A percentile compares a stretch with the other conserved stretches of the same genome.
Evolutionary conservation across 2,888 invertebrate genomes (phyloP).

Genomic region (Lycia hirtaria): DNA sequence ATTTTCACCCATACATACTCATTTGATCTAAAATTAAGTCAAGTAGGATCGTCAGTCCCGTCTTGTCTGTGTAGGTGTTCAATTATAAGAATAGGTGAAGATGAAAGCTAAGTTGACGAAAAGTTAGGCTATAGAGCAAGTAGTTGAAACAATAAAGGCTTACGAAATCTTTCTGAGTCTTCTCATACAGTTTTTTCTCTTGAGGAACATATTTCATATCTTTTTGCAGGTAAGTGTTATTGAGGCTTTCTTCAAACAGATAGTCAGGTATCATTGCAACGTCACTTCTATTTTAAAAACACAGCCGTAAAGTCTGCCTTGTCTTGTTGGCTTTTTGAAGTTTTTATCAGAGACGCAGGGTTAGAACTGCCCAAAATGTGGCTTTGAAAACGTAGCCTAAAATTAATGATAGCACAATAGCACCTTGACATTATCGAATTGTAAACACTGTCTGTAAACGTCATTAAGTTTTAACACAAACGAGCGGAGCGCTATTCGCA

Average conservation of each 20-base stretch:
- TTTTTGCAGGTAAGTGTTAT: conserved; percentile 61
- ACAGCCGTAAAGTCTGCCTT: neutral
- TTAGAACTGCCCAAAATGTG: conserved; percentile 3
- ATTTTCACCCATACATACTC: too few relatives aligned
- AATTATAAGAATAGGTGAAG: too few relatives aligned
- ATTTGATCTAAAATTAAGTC: too few relatives aligned
- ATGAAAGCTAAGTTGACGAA: too few relatives aligned
- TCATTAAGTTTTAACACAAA: conserved; percentile 77
- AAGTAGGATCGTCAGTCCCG: too few relatives aligned
- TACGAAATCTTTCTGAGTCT: conserved; percentile 73
- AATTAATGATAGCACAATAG: conserved; percentile 32
- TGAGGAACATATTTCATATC: conserved; percentile 73
- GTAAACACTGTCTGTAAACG: conserved; percentile 69
- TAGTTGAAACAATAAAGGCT: too few relatives aligned
- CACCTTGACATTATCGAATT: conserved; percentile 58
- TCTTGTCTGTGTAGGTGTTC: too few relatives aligned
- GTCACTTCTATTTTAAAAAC: neutral
- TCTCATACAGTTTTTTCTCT: conserved; percentile 62
- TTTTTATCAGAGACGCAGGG: neutral
- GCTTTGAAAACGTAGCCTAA: conserved; percentile 16
- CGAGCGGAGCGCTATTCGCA: conserved; percentile 62
- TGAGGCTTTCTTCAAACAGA: conserved; percentile 74
- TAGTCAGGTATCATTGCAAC: conserved; percentile 69
- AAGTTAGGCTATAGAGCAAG: too few relatives aligned
- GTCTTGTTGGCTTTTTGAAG: neutral